Conservation (phyloP, 2,113 vertebrate species). For the Dipodomys stephensi region DNA sequence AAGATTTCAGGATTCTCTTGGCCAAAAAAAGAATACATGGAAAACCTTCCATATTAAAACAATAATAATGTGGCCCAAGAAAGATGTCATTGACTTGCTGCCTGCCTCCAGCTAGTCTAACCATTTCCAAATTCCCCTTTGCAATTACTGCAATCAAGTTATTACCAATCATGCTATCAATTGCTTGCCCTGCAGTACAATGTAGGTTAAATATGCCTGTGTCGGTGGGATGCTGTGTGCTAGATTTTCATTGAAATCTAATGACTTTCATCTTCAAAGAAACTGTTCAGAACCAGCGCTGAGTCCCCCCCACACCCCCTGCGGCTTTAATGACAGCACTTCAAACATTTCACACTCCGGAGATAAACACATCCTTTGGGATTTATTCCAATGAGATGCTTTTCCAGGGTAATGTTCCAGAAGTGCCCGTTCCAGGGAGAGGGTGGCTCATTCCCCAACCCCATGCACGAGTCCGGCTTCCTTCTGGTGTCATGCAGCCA, state of each 20-base stretch:
- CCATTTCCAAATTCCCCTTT: slow-evolving; percentile 89
- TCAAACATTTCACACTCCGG: slow-evolving; percentile 75
- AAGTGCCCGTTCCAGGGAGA: neutral
- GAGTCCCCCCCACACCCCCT: slow-evolving; percentile 78
- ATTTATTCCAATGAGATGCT: slow-evolving; percentile 47
- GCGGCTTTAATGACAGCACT: slow-evolving; percentile 87
- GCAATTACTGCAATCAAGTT: slow-evolving; percentile 93
- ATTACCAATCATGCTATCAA: slow-evolving; percentile 95
- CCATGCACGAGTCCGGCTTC: neutral
- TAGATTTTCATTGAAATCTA: slow-evolving; percentile 93
- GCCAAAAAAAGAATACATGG: neutral
- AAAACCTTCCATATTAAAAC: slow-evolving; percentile 88
- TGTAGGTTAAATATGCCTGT: slow-evolving; percentile 92
- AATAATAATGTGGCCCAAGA: slow-evolving; percentile 90
- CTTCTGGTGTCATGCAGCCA: neutral
- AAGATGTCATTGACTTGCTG: slow-evolving; percentile 85
- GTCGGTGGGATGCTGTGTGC: slow-evolving; percentile 87
- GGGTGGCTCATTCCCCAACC: neutral
- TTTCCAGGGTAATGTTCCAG: neutral
- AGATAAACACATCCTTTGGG: slow-evolving; percentile 71
- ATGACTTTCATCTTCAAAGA: slow-evolving; percentile 92
- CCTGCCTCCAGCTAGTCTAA: slow-evolving; percentile 93
- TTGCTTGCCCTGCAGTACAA: slow-evolving; percentile 91
- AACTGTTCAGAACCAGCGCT: slow-evolving; percentile 87
- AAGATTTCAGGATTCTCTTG: slow-evolving; percentile 18